phyloP scores from a whole-genome alignment of 2,888 invertebrate genomes.

The Euspilapteryx auroguttella region DNA sequence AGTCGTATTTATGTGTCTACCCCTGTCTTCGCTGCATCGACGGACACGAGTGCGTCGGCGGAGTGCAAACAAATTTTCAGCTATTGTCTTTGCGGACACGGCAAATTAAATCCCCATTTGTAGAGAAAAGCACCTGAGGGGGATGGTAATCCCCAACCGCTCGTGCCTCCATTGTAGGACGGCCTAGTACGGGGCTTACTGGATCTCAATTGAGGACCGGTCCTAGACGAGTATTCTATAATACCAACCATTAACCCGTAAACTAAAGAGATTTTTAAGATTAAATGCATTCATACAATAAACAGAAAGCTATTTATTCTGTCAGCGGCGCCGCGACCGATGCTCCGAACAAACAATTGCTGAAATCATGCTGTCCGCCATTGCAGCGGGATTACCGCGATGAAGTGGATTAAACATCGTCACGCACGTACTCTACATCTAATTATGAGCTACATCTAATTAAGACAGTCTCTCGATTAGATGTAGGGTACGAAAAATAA shows the following conservation, averaged over 20 bases:
- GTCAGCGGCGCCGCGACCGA: no score
- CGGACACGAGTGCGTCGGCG: constrained; percentile 16
- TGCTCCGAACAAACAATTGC: constrained; percentile 3
- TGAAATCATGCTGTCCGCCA: constrained; percentile 17
- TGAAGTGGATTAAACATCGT: constrained; percentile 31
- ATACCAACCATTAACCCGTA: no score
- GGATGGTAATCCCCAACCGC: constrained; percentile 33
- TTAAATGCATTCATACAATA: no score
- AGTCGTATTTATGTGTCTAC: no score
- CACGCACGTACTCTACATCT: constrained; percentile 21
- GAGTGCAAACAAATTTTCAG: constrained; percentile 27
- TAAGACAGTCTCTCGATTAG: no score
- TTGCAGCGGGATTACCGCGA: constrained; percentile 19
- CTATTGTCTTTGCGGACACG: constrained; percentile 43
- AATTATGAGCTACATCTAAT: constrained; percentile 16
- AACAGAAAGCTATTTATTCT: no score
- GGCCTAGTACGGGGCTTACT: constrained; percentile 34
- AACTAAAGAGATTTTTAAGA: no score
- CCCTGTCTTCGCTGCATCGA: constrained; percentile 11
- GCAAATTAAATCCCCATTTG: constrained; percentile 52
- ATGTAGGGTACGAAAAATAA: no score
- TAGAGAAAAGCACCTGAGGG: constrained; percentile 27
- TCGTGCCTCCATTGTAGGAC: constrained; percentile 34
- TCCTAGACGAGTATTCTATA: no score
- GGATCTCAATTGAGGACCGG: no score